These are phyloP conservation scores for Plebejus melissa DNA, from an alignment of 2,888 invertebrate genomes.

Conservation along the genomic window DNA sequence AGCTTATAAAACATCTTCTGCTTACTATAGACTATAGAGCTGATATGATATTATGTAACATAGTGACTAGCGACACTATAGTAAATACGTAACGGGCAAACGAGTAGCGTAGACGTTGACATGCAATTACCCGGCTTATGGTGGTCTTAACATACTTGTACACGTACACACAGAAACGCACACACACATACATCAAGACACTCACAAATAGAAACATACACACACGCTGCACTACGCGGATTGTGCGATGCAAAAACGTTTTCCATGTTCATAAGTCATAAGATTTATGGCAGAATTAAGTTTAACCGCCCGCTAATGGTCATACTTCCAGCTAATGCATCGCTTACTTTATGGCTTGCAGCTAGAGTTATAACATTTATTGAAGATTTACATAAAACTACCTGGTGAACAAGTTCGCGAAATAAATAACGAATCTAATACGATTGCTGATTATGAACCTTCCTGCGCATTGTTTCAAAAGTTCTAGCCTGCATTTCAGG, in stretches of 20 bases:
- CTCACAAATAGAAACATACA: not conserved
- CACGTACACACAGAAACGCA: conserved; percentile 34
- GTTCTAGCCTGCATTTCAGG: not conserved
- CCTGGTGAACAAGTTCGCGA: not conserved
- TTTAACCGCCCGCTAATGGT: conserved; percentile 11
- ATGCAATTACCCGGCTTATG: conserved; percentile 29
- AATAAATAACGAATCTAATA: not conserved
- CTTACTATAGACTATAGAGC: not conserved
- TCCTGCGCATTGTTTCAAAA: not conserved
- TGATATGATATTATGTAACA: not conserved
- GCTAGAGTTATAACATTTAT: not conserved
- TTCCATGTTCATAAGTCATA: conserved; percentile 18
- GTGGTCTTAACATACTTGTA: conserved; percentile 38
- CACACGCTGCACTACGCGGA: not conserved
- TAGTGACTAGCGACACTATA: not conserved
- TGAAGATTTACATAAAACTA: not conserved
- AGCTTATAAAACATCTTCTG: not conserved
- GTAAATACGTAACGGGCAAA: conserved; percentile 23
- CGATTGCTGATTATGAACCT: not conserved
- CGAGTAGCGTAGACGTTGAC: conserved; percentile 20
- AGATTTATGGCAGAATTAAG: conserved; percentile 2
- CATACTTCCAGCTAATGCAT: not conserved
- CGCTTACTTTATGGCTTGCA: not conserved
- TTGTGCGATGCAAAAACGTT: conserved; percentile 7
- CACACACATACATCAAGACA: not conserved